phyloP scores from a whole-genome alignment of 2,888 invertebrate genomes.

The Drosophila emarginata region DNA sequence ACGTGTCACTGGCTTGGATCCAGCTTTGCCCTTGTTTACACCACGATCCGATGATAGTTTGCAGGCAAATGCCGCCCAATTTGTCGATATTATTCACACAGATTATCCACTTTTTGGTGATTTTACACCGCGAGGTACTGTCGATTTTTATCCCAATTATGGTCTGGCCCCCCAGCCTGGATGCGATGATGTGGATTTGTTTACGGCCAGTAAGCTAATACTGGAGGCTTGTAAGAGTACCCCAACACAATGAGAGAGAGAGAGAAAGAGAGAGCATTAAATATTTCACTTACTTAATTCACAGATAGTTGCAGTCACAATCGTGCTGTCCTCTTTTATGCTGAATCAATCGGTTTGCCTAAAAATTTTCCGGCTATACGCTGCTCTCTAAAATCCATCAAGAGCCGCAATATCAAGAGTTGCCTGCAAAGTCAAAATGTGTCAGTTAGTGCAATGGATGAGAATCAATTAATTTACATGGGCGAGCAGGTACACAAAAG shows the following conservation, averaged over 20 bases:
- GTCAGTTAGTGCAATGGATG: conserved; percentile 13
- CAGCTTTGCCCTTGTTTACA: conserved; percentile 81
- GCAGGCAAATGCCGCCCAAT: conserved; percentile 67
- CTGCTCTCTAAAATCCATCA: conserved; percentile 68
- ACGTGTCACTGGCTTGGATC: conserved; percentile 81
- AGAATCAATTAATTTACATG: conserved; percentile 70
- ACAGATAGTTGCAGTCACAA: conserved; percentile 81
- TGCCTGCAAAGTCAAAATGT: conserved; percentile 31
- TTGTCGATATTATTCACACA: conserved; percentile 82
- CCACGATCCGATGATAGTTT: conserved; percentile 73
- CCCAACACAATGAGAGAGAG: too few relatives aligned
- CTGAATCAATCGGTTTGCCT: conserved; percentile 79
- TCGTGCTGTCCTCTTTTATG: conserved; percentile 79
- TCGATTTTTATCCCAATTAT: conserved; percentile 81
- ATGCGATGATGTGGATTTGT: conserved; percentile 77
- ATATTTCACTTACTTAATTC: background rate
- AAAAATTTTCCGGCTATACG: conserved; percentile 77
- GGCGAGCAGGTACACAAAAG: conserved; percentile 76
- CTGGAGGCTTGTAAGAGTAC: conserved; percentile 69
- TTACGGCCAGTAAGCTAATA: conserved; percentile 73
- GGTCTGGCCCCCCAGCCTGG: conserved; percentile 80
- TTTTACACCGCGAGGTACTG: conserved; percentile 75
- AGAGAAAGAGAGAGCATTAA: too few relatives aligned
- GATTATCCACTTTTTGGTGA: conserved; percentile 80
- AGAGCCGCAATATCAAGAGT: conserved; percentile 33